These are phyloP conservation scores for Rutilus rutilus DNA, from an alignment of 2,113 vertebrate species.

Conservation along the genomic window DNA sequence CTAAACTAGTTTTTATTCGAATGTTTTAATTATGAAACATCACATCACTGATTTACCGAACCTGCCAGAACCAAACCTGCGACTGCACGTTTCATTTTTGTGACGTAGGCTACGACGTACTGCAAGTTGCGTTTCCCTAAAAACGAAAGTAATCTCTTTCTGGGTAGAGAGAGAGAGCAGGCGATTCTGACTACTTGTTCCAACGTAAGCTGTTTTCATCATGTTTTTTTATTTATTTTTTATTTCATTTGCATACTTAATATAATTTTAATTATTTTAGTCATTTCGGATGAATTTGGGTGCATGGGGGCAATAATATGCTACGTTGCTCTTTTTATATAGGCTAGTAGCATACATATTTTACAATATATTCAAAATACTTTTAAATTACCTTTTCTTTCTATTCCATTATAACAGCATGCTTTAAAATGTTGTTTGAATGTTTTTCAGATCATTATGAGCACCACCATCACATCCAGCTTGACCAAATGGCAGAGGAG, in stretches of 20 bases:
- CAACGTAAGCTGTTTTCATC: not conserved
- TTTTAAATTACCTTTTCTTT: not conserved
- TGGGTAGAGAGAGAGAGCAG: not conserved
- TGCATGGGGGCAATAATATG: not conserved
- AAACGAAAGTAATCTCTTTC: not conserved
- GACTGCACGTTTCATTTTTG: too few relatives aligned
- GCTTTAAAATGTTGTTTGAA: not conserved
- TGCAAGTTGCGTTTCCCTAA: not conserved
- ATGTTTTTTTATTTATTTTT: too few relatives aligned
- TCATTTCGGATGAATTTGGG: not conserved
- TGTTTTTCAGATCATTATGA: constrained; percentile 49
- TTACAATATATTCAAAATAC: constrained; percentile 55
- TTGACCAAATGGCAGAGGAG: constrained; percentile 58
- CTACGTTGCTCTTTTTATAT: constrained; percentile 61
- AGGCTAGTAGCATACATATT: too few relatives aligned
- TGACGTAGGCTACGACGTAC: too few relatives aligned
- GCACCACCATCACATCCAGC: constrained; percentile 23
- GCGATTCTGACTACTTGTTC: not conserved
- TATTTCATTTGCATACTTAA: not conserved
- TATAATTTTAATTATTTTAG: not conserved
- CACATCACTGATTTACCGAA: too few relatives aligned
- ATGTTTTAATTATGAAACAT: too few relatives aligned
- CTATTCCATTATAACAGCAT: not conserved
- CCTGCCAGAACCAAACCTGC: too few relatives aligned
- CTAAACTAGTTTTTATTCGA: too few relatives aligned